Evolutionary conservation across 2,113 vertebrate species (phyloP), one percentile per base, ranked within the genome.

Genomic region (Ibidorhyncha struthersii): DNA sequence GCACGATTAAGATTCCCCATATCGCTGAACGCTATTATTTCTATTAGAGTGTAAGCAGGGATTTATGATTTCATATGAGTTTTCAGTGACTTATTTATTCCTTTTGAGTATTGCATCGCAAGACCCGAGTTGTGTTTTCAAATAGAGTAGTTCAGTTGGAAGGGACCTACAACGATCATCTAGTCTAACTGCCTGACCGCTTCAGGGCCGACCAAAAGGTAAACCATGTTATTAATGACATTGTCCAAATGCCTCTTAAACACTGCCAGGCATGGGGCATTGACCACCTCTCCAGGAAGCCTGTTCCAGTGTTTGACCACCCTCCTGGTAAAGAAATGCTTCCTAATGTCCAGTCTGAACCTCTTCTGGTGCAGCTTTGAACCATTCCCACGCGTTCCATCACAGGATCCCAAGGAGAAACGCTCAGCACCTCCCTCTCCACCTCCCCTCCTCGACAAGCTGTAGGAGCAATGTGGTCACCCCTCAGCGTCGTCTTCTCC

Each of bases 301-400:
- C 27, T 38, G 4, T 61, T 76, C 12, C 45, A 38, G 45, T 8
- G 63, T 70, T 26, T 41, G 55, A 30, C 16, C 71, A 40, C 5
- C 47, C 12, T 40, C 15, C 47, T 0, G 0, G 12, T 61, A 21
- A 59, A 47, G 17, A 74, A 59, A 45, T 16, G 27, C 38, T 67
- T 59, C 62, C 70, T 34, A 5, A 16, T 20, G 34, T 59, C 27
- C 23, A 15, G 14, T 38, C 27, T 59, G 2, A 59, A 47, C 40
- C 27, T 30, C 12, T 19, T 4, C 8, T 61, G 26, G 16, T 3
- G 7, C 40, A 55, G 22, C n/a, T 40, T 81, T 41, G n/a, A 49
- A 13, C 25, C 36, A 25, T 41, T 72, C n/a, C 49, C 15, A 18
- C 0, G 0, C 0, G 0, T 79, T 11, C 13, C 38, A 6, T 78